Conservation (phyloP, 2,888 invertebrate species). For the Aromia moschata region DNA sequence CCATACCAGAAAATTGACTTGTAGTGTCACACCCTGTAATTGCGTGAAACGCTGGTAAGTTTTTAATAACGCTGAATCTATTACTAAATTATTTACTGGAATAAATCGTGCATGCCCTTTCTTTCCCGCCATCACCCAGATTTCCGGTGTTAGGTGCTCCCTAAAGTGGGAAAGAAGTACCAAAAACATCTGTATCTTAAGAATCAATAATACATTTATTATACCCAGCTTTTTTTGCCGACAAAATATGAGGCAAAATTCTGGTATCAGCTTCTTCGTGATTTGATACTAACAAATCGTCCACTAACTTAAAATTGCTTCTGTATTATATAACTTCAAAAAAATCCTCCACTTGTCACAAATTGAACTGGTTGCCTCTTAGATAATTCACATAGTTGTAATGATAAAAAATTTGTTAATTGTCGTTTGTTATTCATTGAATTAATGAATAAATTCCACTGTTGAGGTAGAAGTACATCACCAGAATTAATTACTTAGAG, state of each 20-base stretch:
- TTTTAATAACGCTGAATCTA: constrained; percentile 17
- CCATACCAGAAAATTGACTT: constrained; percentile 34
- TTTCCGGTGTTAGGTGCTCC: constrained; percentile 24
- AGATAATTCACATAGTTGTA: constrained; percentile 18
- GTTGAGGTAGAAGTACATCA: constrained; percentile 26
- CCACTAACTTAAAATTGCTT: background rate
- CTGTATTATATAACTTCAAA: constrained; percentile 21
- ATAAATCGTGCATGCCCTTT: constrained; percentile 27
- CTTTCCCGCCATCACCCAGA: constrained; percentile 30
- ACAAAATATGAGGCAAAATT: constrained; percentile 33
- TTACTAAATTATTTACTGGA: constrained; percentile 29
- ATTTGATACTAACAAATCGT: constrained; percentile 20
- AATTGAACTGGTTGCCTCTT: constrained; percentile 9
- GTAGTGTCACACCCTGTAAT: too few relatives aligned
- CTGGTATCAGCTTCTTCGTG: constrained; percentile 39
- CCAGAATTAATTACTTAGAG: background rate
- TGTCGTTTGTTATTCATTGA: constrained; percentile 29
- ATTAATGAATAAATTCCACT: constrained; percentile 37
- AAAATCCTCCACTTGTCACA: constrained; percentile 32
- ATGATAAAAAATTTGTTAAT: constrained; percentile 29
- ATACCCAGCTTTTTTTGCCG: constrained; percentile 27
- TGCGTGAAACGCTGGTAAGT: constrained; percentile 38
- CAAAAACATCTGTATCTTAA: constrained; percentile 32
- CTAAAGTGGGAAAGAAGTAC: constrained; percentile 31
- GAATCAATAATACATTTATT: constrained; percentile 26